Evolutionary conservation across 2,113 vertebrate species (phyloP).

Genomic region (Physeter macrocephalus): DNA sequence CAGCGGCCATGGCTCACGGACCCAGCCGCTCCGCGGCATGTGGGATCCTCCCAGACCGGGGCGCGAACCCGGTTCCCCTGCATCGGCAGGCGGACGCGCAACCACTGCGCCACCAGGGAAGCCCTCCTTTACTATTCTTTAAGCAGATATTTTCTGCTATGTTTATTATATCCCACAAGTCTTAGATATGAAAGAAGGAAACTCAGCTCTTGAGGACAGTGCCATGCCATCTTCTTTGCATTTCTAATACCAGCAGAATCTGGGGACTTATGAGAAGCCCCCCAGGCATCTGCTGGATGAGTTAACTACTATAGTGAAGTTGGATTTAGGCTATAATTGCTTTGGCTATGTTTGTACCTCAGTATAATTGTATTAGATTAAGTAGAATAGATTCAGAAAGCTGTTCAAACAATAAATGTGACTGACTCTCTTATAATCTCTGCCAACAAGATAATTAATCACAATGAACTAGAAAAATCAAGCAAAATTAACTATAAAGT

Average conservation of each 20-base stretch:
- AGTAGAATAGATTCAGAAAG: not conserved
- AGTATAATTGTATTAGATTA: not conserved
- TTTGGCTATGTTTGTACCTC: not conserved
- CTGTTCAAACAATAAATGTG: not conserved
- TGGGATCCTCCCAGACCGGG: too few relatives aligned
- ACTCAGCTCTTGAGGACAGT: not conserved
- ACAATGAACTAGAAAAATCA: not conserved
- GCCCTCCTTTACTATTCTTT: not conserved
- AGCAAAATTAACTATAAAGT: not conserved
- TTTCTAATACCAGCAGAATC: too few relatives aligned
- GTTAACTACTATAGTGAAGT: not conserved
- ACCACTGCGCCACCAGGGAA: too few relatives aligned
- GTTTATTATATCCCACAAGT: not conserved
- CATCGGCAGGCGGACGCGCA: too few relatives aligned
- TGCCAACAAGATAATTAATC: not conserved
- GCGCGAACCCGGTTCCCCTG: too few relatives aligned
- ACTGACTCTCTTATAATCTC: not conserved
- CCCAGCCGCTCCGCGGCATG: too few relatives aligned
- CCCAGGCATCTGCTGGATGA: not conserved
- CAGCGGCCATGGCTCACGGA: too few relatives aligned
- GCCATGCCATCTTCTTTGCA: not conserved
- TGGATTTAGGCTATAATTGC: not conserved
- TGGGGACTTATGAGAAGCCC: not conserved
- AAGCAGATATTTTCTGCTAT: not conserved
- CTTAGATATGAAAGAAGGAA: not conserved